Base-by-base conservation (phyloP, 2,888 invertebrate species). In the Synergus itoensis region DNA sequence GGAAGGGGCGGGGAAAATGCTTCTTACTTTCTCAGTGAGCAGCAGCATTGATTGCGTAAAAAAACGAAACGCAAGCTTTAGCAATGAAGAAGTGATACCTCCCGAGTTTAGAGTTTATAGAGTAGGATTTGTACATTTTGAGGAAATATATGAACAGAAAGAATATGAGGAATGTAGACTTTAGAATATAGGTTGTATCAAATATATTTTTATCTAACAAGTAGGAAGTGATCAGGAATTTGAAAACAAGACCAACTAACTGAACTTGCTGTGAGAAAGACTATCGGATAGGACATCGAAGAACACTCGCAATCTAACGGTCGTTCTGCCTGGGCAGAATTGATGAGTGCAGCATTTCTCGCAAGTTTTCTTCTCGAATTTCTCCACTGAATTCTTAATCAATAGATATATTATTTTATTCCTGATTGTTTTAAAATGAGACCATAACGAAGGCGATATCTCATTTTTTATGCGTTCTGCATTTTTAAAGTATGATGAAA, bases 251-350 rank as follows among this genome's bases (percentile, higher is more conserved):
- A 57, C 21, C 48, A 43, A 53, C 60, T 76, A 21, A 43, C 41
- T 21, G 43, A 76, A 65, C 8, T 60, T 21, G 36, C 21, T 65
- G 60, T 69, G 60, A 82, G 14, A 77, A 77, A 73, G 76, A 77
- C 67, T 69, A 76, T 76, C 45, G 60, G 57, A 12, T 62, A 78
- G 69, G 80, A 79, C 63, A 53, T 77, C 57, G 76, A 62, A 80
- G 63, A 81, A 73, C 76, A 41, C 36, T 21, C 77, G 76, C 83
- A 84, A 87, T 87, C 87, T 90, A 91, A 91, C 91, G 91, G 91
- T 88, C 88, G 90, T 91, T 91, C 89, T 90, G 91, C 90, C 90
- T 90, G 88, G 91, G 86, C 90, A 90, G 88, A 87, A 88, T 87
- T 88, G 88, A 90, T 89, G 91, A 91, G 89, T 90, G 90, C 83